These are phyloP conservation scores for Acrocephalus scirpaceus DNA, from an alignment of 2,797 vertebrate genomes.

Conservation along the genomic window DNA sequence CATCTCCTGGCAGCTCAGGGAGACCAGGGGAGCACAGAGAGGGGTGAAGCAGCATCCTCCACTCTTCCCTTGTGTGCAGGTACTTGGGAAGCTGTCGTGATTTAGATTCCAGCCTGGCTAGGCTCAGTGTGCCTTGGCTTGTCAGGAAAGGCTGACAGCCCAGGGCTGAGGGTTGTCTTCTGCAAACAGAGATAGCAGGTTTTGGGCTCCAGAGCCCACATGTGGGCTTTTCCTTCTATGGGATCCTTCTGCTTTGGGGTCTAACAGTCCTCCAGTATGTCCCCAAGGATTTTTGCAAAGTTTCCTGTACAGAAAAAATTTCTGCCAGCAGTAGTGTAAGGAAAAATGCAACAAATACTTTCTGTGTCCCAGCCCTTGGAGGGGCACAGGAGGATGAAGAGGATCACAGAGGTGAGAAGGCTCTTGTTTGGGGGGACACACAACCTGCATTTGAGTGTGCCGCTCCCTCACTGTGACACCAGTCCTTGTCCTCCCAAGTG, in stretches of 20 bases:
- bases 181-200: neutral
- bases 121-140: neutral
- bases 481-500: neutral
- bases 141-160: neutral
- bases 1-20: neutral
- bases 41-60: neutral
- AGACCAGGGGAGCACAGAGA: neutral
- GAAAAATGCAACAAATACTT: neutral
- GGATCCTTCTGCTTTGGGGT: neutral
- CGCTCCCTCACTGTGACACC: fast-evolving
- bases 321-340: neutral
- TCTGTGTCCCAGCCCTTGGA: neutral
- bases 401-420: neutral
- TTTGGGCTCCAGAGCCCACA: neutral
- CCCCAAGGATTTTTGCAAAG: neutral
- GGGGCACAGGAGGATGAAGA: neutral
- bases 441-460: neutral
- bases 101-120: neutral
- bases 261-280: neutral
- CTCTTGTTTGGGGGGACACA: neutral
- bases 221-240: neutral
- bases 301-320: neutral
- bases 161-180: neutral
- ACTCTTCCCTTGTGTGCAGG: neutral
- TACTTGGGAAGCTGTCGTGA: neutral